phyloP scores from a whole-genome alignment of 2,797 vertebrate genomes.

The Sebastes glaucus region DNA sequence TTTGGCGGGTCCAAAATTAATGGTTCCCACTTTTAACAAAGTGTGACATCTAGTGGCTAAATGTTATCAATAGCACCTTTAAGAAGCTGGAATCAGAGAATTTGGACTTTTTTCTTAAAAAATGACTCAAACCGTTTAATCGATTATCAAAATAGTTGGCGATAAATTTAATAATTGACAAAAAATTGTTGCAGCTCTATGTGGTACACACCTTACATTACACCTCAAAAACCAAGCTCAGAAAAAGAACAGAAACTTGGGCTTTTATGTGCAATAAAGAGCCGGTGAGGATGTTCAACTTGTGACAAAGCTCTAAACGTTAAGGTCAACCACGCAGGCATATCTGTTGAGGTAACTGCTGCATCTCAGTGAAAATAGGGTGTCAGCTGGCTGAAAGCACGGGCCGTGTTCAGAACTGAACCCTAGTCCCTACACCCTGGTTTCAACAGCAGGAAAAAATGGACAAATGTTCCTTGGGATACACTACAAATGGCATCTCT shows the following conservation, averaged over 20 bases:
- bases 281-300: not conserved
- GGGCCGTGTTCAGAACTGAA: conserved; percentile 28
- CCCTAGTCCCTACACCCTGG: conserved; percentile 26
- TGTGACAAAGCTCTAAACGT: not conserved
- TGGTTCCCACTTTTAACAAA: no score
- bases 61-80: no score
- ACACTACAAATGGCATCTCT: conserved; percentile 23
- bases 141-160: no score
- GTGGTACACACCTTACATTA: not conserved
- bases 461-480: conserved; percentile 52
- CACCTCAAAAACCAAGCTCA: not conserved
- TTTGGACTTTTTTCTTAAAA: no score
- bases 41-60: no score
- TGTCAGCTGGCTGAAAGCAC: conserved; percentile 82
- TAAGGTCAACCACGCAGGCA: conserved; percentile 78
- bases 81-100: no score
- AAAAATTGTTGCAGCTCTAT: no score
- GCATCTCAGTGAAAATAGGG: conserved; percentile 86
- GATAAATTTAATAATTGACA: no score
- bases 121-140: no score
- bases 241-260: not conserved
- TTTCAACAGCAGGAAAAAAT: conserved; percentile 64
- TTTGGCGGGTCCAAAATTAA: no score
- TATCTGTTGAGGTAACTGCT: conserved; percentile 92
- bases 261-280: not conserved